Evolutionary conservation across 2,797 vertebrate genomes (phyloP), one percentile per base, ranked within the genome.

Genomic region (Phrynocephalus vlangalii): DNA sequence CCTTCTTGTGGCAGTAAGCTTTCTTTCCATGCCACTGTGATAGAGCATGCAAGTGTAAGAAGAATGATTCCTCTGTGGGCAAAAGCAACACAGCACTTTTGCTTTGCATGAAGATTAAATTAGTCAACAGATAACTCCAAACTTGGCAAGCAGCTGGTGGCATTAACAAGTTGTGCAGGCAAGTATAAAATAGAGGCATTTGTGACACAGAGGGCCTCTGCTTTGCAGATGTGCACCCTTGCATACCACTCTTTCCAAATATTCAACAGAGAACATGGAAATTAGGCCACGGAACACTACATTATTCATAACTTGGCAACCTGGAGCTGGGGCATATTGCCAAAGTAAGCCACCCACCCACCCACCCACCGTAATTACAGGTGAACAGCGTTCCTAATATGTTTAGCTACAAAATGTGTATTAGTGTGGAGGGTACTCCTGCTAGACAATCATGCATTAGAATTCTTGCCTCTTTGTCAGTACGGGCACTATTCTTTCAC

Each of bases 271-370:
- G 93, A 94, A 95, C 94, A 95, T 92, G 90, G 95, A 96, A 96
- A 96, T 95, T 93, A 94, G 95, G 94, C 87, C 78, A 91, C 80
- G 90, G 94, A 94, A 94, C 93, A 87, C 93, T 96, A 93, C 91
- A 95, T 95, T 95, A 95, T 95, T 95, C 92, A 94, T 96, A 94
- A 94, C 94, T 95, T 96, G 95, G 95, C 96, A 96, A 93, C 92
- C 86, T 93, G 84, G 85, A 91, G 90, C 91, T 87, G 70, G 92
- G 94, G 95, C 95, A 56, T 79, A 79, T 91, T 85, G 94, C 96
- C 96, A 96, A 88, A 93, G 91, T 90, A 95, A 95, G 91, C 93
- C 91, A 80, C 52, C 52, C 52, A 63, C 60, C 60, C 52, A 63
- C 60, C 60, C 60, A 63, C 93, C 93, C 92, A 86, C 89, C 94